A percentile compares a stretch with the other conserved stretches of the same genome.
phyloP scores from a whole-genome alignment of 2,797 vertebrate genomes.

The Liasis olivaceus region DNA sequence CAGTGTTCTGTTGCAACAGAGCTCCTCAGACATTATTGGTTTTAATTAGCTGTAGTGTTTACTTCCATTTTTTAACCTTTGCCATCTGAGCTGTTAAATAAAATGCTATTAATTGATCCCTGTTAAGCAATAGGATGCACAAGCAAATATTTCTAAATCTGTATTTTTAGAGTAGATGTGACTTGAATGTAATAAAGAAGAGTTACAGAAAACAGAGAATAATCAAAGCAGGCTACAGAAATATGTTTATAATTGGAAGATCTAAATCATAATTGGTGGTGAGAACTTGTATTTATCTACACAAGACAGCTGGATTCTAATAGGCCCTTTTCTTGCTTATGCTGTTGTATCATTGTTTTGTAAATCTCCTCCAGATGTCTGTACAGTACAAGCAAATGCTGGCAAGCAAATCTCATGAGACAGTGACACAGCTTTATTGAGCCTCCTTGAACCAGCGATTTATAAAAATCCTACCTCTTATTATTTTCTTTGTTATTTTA shows the following conservation, averaged over 20 bases:
- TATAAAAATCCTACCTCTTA: background rate
- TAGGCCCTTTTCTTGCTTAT: background rate
- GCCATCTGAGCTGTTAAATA: background rate
- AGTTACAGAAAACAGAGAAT: background rate
- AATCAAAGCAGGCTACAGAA: background rate
- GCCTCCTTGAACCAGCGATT: background rate
- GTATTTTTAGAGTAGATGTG: background rate
- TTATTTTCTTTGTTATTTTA: background rate
- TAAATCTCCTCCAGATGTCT: background rate
- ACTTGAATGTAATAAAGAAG: background rate
- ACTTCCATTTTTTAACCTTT: background rate
- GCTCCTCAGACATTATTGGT: background rate
- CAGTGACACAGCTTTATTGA: background rate
- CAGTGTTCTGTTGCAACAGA: background rate
- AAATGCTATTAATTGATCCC: background rate
- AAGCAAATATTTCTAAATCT: background rate
- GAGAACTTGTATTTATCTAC: background rate
- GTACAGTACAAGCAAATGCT: background rate
- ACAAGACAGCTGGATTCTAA: background rate
- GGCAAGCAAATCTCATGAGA: background rate
- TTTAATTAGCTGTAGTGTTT: background rate
- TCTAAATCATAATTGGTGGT: background rate
- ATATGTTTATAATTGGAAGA: background rate
- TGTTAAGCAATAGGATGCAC: background rate
- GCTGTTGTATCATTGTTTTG: background rate